Conservation (phyloP, 1,140 invertebrate genomes). For the Chionoecetes opilio region DNA sequence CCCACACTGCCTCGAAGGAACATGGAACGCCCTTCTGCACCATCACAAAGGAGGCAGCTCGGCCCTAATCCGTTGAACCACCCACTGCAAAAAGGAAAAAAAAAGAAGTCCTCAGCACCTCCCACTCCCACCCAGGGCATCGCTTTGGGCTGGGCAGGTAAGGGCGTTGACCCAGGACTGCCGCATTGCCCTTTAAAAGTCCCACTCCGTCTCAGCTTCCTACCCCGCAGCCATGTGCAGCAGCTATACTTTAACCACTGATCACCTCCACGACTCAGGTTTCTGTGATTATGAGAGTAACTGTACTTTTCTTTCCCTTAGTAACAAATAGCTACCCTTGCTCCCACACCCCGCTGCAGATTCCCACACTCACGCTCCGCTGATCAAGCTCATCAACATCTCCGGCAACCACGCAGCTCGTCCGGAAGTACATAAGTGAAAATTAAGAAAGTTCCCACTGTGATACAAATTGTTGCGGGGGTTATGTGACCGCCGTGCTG, state of each 20-base stretch:
- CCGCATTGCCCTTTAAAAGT: background rate
- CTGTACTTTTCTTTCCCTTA: background rate
- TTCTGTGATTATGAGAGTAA: background rate
- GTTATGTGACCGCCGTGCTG: too few relatives aligned
- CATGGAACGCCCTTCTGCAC: too few relatives aligned
- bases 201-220: background rate
- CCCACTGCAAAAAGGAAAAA: background rate
- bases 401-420: background rate
- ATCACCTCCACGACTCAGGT: background rate
- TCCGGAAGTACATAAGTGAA: background rate
- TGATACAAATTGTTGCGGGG: too few relatives aligned
- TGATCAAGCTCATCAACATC: background rate
- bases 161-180: slow-evolving; percentile 3
- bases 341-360: background rate
- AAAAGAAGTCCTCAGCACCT: background rate
- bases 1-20: too few relatives aligned
- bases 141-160: background rate
- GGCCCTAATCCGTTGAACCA: background rate
- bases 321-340: background rate
- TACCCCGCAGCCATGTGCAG: background rate
- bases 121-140: background rate
- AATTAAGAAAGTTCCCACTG: background rate
- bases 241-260: background rate
- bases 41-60: background rate
- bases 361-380: slow-evolving; percentile 14